phyloP scores from a whole-genome alignment of 2,888 invertebrate genomes.

The Aethes cnicana region DNA sequence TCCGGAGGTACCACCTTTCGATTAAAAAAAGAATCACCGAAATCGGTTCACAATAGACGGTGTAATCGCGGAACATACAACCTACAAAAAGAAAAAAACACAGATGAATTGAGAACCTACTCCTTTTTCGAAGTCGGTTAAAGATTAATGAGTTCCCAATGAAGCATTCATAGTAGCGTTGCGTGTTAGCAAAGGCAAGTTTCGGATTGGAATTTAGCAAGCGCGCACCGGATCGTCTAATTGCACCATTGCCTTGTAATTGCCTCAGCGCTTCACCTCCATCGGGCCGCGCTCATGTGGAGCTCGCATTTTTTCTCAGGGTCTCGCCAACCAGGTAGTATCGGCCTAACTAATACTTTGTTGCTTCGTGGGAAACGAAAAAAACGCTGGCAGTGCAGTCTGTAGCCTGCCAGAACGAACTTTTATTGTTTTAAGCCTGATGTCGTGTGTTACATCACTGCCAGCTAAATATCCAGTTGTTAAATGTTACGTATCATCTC shows the following conservation, averaged over 20 bases:
- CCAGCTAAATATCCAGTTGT: neutral
- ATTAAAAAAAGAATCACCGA: too few relatives aligned
- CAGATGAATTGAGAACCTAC: too few relatives aligned
- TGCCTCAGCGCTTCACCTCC: slow-evolving; percentile 46
- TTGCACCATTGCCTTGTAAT: slow-evolving; percentile 58
- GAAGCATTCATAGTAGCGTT: slow-evolving; percentile 9
- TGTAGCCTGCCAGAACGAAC: neutral
- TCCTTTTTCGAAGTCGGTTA: too few relatives aligned
- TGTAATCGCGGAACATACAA: too few relatives aligned
- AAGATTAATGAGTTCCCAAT: too few relatives aligned
- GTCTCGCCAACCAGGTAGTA: slow-evolving; percentile 44
- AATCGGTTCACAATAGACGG: too few relatives aligned
- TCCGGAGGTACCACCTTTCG: too few relatives aligned
- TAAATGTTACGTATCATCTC: neutral
- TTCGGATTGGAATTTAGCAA: slow-evolving; percentile 43
- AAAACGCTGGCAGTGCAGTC: slow-evolving; percentile 29
- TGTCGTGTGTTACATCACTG: neutral
- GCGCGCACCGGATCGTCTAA: slow-evolving; percentile 48
- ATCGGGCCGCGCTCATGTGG: slow-evolving; percentile 49
- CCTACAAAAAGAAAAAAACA: too few relatives aligned
- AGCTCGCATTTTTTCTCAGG: slow-evolving; percentile 46
- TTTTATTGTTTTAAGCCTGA: slow-evolving; percentile 1
- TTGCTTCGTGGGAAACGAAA: slow-evolving; percentile 45
- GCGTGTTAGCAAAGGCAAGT: slow-evolving; percentile 37
- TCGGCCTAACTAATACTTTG: slow-evolving; percentile 35